Base-by-base conservation (phyloP, 2,797 vertebrate genomes). In the Rhincodon typus region DNA sequence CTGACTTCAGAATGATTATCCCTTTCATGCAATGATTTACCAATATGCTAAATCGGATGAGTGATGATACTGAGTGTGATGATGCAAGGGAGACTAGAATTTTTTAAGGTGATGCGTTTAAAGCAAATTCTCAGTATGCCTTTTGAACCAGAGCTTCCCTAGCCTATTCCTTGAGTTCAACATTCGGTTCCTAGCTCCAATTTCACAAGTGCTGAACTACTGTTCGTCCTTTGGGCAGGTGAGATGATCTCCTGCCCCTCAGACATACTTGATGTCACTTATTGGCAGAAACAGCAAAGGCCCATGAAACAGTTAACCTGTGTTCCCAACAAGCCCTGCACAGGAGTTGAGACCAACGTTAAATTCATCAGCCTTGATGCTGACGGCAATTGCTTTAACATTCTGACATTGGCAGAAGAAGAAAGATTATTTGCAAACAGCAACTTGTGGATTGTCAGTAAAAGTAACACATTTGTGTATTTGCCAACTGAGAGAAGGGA, bases 381-480 rank as follows among this genome's bases (percentile, higher is more conserved):
- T 42, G 66, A 69, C 67, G 21, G 66, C n/a, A 93, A 93, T n/a
- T 93, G 90, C 23, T 25, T 69, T 67, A 42, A 93, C 90, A 46
- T 66, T 67, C 38, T 93, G 90, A 93, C 66, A 93, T 69, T 69
- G 90, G n/a, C 90, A 42, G 13, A 66, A 91, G 66, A 91, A 66
- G 7, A 34, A 62, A 21, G 62, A 93, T 93, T 93, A 90, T 69
- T 57, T 67, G 34, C 69, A 23, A 93, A 67, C 62, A 93, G 62
- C 4, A 13, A 10, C 34, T 91, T 34, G 34, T 1, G 88, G 42
- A 66, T 34, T 90, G 87, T 93, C 90, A 93, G n/a, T 93, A 69
- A 69, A 62, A 90, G 87, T 57, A 42, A 93, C 62, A 93, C 90
- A 42, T 93, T 93, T 93, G 90, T 69, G n/a, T 42, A 93, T 69